A percentile compares a stretch with the other conserved stretches of the same genome.
These are phyloP conservation scores for Terrapene triunguis DNA, from an alignment of 2,113 vertebrate species.

Conservation along the genomic window DNA sequence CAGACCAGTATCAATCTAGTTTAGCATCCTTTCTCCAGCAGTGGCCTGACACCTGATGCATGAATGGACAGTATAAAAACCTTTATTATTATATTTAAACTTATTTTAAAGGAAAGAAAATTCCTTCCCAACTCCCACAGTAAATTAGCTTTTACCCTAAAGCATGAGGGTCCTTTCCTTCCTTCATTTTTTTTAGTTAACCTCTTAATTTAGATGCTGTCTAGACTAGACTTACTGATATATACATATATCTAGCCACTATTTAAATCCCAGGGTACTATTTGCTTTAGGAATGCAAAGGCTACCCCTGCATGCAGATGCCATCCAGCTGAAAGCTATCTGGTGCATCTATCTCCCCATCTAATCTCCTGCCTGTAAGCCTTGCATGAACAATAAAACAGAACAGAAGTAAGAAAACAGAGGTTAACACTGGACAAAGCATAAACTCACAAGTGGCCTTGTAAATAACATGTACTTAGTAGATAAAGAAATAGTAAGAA, in stretches of 20 bases:
- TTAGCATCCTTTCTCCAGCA: not conserved
- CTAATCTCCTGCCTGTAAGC: not conserved
- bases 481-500: not conserved
- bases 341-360: not conserved
- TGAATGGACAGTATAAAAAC: not conserved
- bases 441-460: not conserved
- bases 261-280: constrained; percentile 1
- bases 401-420: not conserved
- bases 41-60: not conserved
- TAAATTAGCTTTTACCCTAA: not conserved
- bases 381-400: not conserved
- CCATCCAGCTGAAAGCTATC: constrained; percentile 3
- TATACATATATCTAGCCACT: not conserved
- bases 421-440: not conserved
- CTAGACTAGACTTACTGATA: not conserved
- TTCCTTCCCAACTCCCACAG: not conserved
- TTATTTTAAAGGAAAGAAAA: not conserved
- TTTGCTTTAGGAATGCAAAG: constrained; percentile 19
- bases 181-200: not conserved
- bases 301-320: not conserved
- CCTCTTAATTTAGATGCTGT: not conserved
- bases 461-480: not conserved
- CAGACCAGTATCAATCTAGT: not conserved
- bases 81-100: not conserved
- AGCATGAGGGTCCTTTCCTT: not conserved